Conservation (phyloP, 2,113 vertebrate genomes). For the Bathybates hornii region DNA sequence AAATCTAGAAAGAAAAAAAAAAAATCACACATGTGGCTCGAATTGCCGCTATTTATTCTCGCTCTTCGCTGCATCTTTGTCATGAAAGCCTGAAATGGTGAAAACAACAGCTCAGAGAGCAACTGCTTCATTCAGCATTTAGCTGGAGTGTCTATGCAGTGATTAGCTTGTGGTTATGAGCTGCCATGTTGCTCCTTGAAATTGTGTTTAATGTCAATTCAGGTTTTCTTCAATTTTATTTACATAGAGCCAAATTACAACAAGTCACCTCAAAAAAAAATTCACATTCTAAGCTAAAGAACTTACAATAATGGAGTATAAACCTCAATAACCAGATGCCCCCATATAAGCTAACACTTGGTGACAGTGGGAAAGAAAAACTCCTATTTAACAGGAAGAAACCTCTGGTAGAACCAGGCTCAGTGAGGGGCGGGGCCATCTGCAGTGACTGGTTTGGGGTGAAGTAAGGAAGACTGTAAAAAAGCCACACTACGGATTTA, state of each 20-base stretch:
- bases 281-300: not conserved
- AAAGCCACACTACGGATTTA: fast-evolving
- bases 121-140: not conserved
- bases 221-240: too few relatives aligned
- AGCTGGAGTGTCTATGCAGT: not conserved
- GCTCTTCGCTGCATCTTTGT: not conserved
- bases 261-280: not conserved
- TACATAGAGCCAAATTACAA: not conserved
- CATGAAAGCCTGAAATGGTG: fast-evolving
- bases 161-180: not conserved
- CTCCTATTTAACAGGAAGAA: not conserved
- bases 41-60: not conserved
- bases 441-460: not conserved
- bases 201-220: not conserved
- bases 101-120: not conserved
- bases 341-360: not conserved
- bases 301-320: not conserved
- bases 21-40: not conserved
- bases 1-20: fast-evolving
- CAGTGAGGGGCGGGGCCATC: not conserved
- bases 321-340: not conserved
- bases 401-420: not conserved
- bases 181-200: fast-evolving
- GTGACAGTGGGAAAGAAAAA: not conserved
- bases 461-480: not conserved